Evolutionary conservation across 2,888 invertebrate genomes (phyloP).

Genomic region (Sussaba pulchella): DNA sequence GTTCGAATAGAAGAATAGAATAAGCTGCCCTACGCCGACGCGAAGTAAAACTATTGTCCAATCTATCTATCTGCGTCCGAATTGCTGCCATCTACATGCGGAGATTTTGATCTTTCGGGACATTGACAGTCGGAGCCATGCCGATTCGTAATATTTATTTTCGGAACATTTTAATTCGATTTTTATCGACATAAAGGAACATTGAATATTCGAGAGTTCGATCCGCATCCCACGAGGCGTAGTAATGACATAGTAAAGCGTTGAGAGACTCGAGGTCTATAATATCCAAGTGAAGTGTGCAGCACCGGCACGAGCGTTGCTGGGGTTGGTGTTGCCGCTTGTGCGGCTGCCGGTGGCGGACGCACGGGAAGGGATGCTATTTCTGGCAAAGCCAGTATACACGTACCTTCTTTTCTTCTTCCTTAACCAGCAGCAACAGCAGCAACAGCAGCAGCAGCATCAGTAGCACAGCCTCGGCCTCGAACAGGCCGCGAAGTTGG

Average conservation of each 20-base stretch:
- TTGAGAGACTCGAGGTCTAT: neutral
- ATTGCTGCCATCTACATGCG: no score
- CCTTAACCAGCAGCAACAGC: slow-evolving; percentile 7
- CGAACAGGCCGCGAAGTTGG: neutral
- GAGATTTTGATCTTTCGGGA: no score
- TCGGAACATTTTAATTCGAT: no score
- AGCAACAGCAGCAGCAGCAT: slow-evolving; percentile 6
- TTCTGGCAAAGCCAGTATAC: slow-evolving; percentile 71
- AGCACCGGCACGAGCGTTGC: no score
- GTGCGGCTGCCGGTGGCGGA: slow-evolving; percentile 70
- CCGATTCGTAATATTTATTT: no score
- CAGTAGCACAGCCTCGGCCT: neutral
- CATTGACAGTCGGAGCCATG: no score
- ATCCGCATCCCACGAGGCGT: slow-evolving; percentile 9
- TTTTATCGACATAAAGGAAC: no score
- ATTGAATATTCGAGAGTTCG: slow-evolving; percentile 33
- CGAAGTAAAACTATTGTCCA: no score
- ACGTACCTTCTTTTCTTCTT: slow-evolving; percentile 35
- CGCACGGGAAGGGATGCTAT: slow-evolving; percentile 77
- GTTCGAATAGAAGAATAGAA: no score
- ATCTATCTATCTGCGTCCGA: no score
- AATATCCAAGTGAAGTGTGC: slow-evolving; percentile 33
- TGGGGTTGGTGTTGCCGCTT: slow-evolving; percentile 52
- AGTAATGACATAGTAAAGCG: slow-evolving; percentile 18
- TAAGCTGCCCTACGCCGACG: no score